Evolutionary conservation across 2,888 invertebrate genomes (phyloP).

Genomic region (Isoperla grammatica): DNA sequence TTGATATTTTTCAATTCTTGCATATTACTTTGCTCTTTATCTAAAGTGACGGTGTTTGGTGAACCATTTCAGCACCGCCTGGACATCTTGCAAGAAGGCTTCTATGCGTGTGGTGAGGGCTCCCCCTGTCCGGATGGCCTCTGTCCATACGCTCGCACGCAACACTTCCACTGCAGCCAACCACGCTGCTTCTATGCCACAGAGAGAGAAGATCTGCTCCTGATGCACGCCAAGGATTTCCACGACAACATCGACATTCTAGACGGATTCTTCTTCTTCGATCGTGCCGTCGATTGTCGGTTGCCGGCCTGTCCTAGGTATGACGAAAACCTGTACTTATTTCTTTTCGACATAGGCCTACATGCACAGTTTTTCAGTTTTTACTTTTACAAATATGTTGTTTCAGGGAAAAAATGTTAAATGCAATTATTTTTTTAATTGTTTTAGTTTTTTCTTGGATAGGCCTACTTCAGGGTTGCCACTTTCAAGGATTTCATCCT

Average conservation of each 20-base stretch:
- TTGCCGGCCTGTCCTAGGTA: slow-evolving; percentile 55
- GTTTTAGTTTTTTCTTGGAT: too few species aligned
- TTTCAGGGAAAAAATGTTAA: background rate
- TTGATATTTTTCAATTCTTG: too few species aligned
- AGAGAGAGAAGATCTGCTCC: slow-evolving; percentile 68
- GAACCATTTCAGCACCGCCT: slow-evolving; percentile 26
- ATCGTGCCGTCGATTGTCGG: slow-evolving; percentile 64
- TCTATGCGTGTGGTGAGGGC: slow-evolving; percentile 38
- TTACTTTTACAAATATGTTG: too few species aligned
- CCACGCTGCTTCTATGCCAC: slow-evolving; percentile 76
- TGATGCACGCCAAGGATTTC: slow-evolving; percentile 79
- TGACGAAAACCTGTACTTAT: too few species aligned
- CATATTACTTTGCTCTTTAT: too few species aligned
- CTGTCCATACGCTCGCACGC: slow-evolving; percentile 62
- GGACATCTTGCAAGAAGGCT: slow-evolving; percentile 38
- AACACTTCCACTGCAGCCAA: slow-evolving; percentile 83
- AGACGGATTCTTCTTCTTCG: slow-evolving; percentile 82
- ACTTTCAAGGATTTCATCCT: too few species aligned
- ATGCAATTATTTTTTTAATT: background rate
- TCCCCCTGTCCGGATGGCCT: slow-evolving; percentile 66
- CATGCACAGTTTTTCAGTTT: too few species aligned
- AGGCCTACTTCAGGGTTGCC: too few species aligned
- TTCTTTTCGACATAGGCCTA: too few species aligned
- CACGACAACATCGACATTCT: slow-evolving; percentile 76
- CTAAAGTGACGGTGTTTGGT: too few species aligned